Percentiles rank a stretch among this genome's conserved stretches.
Evolutionary conservation across 2,888 invertebrate species (phyloP).

Genomic region (Phalera bucephala): DNA sequence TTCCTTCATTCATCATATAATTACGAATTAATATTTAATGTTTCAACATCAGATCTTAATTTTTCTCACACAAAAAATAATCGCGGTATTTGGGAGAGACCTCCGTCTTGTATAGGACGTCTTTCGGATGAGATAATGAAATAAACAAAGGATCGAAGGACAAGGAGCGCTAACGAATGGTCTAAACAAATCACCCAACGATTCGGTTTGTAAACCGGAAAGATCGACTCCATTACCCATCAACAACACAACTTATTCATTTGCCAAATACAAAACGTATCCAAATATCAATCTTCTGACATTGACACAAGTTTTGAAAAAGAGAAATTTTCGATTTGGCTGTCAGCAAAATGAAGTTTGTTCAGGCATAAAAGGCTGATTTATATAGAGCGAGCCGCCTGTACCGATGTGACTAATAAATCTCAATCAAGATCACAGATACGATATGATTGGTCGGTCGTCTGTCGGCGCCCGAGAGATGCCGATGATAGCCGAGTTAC

Average conservation of each 20-base stretch:
- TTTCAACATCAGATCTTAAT: too few relatives aligned
- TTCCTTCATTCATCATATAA: too few relatives aligned
- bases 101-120: too few relatives aligned
- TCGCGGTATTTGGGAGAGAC: too few relatives aligned
- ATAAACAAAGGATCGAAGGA: too few relatives aligned
- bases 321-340: conserved; percentile 9
- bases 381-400: conserved; percentile 55
- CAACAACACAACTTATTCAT: conserved; percentile 4
- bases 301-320: conserved; percentile 1
- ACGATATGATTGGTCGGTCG: conserved; percentile 59
- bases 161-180: conserved; percentile 55
- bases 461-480: conserved; percentile 60
- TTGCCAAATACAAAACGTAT: conserved; percentile 4
- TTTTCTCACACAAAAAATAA: neutral
- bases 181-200: conserved; percentile 58
- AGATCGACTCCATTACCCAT: conserved; percentile 25
- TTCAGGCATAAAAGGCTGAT: conserved; percentile 46
- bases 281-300: conserved; percentile 2
- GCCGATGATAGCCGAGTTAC: conserved; percentile 47
- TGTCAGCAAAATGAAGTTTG: conserved; percentile 30
- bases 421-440: conserved; percentile 76
- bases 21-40: too few relatives aligned
- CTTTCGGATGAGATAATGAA: too few relatives aligned
- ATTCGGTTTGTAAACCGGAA: conserved; percentile 44
- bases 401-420: conserved; percentile 68